phyloP scores from a whole-genome alignment of 2,113 vertebrate species.

The Alosa alosa region DNA sequence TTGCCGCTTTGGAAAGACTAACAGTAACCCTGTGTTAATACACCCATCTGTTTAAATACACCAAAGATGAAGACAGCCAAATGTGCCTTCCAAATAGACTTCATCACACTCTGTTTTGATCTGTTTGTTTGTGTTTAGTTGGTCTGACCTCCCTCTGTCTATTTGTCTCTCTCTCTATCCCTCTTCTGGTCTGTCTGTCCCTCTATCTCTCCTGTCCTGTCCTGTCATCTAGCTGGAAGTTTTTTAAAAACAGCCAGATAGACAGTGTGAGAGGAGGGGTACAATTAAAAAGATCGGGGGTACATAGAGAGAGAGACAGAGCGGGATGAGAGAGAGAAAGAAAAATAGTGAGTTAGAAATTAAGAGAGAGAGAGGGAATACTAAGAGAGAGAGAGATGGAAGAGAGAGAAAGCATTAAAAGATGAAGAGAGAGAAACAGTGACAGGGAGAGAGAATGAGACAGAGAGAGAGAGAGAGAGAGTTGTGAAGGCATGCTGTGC shows the following conservation, averaged over 20 bases:
- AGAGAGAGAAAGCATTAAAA: background rate
- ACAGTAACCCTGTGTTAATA: background rate
- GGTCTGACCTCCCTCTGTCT: background rate
- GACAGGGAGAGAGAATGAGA: background rate
- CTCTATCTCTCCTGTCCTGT: background rate
- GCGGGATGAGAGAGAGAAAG: background rate
- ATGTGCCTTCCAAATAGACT: background rate
- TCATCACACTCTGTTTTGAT: background rate
- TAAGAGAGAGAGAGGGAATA: background rate
- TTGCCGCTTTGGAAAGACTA: background rate
- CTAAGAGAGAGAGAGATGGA: background rate
- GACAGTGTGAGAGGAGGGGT: background rate
- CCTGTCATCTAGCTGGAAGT: background rate
- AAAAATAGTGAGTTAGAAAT: background rate
- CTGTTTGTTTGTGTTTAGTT: slow-evolving; percentile 7
- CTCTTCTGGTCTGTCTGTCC: background rate
- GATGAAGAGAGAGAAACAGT: background rate
- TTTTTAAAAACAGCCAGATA: slow-evolving; percentile 5
- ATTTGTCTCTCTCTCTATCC: background rate
- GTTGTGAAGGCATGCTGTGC: slow-evolving; percentile 38
- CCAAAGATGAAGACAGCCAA: background rate
- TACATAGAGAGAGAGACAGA: background rate
- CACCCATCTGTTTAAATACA: background rate
- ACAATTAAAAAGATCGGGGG: background rate
- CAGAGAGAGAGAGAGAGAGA: background rate